Percentiles rank a stretch among this genome's conserved stretches.
Conservation (phyloP, 2,797 vertebrate genomes). For the Ptychobarbus kaznakovi region DNA sequence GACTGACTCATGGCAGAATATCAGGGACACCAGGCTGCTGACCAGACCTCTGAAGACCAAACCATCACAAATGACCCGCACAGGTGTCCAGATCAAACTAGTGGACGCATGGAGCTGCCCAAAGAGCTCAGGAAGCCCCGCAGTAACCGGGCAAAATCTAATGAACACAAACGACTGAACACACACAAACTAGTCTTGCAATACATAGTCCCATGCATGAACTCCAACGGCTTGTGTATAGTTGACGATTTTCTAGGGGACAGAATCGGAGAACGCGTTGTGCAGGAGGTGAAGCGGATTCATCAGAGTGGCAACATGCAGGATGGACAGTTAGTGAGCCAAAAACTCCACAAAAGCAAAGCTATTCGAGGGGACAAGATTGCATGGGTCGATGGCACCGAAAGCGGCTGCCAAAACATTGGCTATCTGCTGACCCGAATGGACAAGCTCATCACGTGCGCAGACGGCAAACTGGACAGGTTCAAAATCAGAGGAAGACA, state of each 20-base stretch:
- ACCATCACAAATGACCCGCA: not conserved
- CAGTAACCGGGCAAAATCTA: slow-evolving; percentile 54
- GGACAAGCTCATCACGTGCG: slow-evolving; percentile 71
- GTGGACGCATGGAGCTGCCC: slow-evolving; percentile 33
- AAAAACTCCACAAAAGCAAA: slow-evolving; percentile 60
- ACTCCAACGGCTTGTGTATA: slow-evolving; percentile 70
- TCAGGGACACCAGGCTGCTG: not conserved
- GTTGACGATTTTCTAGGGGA: slow-evolving; percentile 71
- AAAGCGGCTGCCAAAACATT: slow-evolving; percentile 68
- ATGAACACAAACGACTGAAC: slow-evolving; percentile 61
- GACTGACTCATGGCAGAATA: slow-evolving; percentile 49
- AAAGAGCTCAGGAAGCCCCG: slow-evolving; percentile 50
- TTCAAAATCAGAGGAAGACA: slow-evolving; percentile 73
- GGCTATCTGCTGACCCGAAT: slow-evolving; percentile 69
- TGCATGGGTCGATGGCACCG: slow-evolving; percentile 71
- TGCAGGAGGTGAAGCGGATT: slow-evolving; percentile 68
- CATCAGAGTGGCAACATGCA: slow-evolving; percentile 64
- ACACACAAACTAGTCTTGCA: slow-evolving; percentile 66
- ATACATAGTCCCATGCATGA: slow-evolving; percentile 70
- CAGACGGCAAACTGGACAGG: slow-evolving; percentile 69
- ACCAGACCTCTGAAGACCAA: slow-evolving; percentile 31
- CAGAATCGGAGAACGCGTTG: slow-evolving; percentile 66
- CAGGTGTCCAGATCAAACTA: slow-evolving; percentile 36
- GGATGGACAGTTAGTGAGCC: slow-evolving; percentile 69
- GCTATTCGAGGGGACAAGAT: slow-evolving; percentile 69